Conservation (phyloP, 2,888 invertebrate genomes). For the Drosophila nr. perissopoda region DNA sequence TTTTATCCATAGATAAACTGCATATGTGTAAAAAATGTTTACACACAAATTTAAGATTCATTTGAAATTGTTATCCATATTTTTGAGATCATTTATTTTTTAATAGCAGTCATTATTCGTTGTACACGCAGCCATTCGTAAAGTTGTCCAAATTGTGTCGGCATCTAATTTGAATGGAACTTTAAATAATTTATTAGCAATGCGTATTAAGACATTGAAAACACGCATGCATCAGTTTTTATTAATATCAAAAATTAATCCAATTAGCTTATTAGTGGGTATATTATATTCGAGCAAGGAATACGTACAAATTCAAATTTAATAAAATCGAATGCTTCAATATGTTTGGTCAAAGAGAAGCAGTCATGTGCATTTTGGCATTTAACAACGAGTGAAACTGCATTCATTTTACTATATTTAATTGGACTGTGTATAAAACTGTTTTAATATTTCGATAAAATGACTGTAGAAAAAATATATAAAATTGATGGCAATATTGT, state of each 20-base stretch:
- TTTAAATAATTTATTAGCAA: background rate
- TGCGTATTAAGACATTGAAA: background rate
- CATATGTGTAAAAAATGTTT: background rate
- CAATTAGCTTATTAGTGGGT: background rate
- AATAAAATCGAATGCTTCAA: conserved; percentile 21
- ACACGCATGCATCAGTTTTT: background rate
- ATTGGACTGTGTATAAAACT: conserved; percentile 20
- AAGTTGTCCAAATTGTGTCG: conserved; percentile 24
- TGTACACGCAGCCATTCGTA: conserved; percentile 7
- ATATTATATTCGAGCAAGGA: background rate
- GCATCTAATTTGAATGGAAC: background rate
- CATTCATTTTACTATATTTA: conserved; percentile 64
- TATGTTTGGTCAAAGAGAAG: conserved; percentile 21
- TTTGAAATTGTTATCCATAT: conserved; percentile 23
- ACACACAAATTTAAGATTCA: background rate
- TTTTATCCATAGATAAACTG: background rate
- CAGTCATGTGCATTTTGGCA: conserved; percentile 53
- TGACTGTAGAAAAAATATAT: background rate
- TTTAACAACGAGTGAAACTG: conserved; percentile 68
- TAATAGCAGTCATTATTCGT: conserved; percentile 16
- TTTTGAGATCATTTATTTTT: conserved; percentile 35
- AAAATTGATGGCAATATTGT: background rate
- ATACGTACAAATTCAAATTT: background rate
- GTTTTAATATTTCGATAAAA: background rate
- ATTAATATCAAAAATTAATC: background rate